phyloP scores from a whole-genome alignment of 1,140 invertebrate genomes.

The Pentalonia nigronervosa region DNA sequence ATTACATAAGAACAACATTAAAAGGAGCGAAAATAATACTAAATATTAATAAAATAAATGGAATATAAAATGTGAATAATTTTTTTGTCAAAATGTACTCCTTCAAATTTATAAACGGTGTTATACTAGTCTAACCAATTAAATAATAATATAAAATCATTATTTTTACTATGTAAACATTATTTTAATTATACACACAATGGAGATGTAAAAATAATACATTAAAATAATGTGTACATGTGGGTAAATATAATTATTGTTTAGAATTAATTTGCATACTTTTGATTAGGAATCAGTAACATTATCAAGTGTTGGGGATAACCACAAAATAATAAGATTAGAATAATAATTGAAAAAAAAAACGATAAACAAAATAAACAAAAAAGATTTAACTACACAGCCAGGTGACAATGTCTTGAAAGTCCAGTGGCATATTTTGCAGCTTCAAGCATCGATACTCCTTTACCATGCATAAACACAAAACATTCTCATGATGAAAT shows the following conservation, averaged over 20 bases:
- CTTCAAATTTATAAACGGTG: not conserved
- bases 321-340: constrained; percentile 20
- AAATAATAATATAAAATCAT: not conserved
- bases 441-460: constrained; percentile 56
- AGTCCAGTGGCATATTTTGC: constrained; percentile 55
- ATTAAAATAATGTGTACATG: constrained; percentile 7
- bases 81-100: not conserved
- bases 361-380: constrained; percentile 40
- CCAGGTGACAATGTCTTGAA: constrained; percentile 57
- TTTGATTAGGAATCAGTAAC: constrained; percentile 39
- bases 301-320: not conserved
- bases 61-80: not conserved
- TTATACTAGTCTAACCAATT: not conserved
- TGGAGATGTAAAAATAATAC: not conserved
- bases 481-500: constrained; percentile 53
- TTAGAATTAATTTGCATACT: constrained; percentile 8
- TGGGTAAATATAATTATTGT: not conserved
- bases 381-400: constrained; percentile 54
- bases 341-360: constrained; percentile 20
- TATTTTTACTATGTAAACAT: not conserved
- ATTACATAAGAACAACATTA: not conserved
- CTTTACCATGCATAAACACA: constrained; percentile 58
- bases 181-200: constrained; percentile 18
- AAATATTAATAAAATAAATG: constrained; percentile 4
- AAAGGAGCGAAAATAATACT: not conserved